Evolutionary conservation across 2,888 invertebrate genomes (phyloP).

Genomic region (Stenodema calcarata): DNA sequence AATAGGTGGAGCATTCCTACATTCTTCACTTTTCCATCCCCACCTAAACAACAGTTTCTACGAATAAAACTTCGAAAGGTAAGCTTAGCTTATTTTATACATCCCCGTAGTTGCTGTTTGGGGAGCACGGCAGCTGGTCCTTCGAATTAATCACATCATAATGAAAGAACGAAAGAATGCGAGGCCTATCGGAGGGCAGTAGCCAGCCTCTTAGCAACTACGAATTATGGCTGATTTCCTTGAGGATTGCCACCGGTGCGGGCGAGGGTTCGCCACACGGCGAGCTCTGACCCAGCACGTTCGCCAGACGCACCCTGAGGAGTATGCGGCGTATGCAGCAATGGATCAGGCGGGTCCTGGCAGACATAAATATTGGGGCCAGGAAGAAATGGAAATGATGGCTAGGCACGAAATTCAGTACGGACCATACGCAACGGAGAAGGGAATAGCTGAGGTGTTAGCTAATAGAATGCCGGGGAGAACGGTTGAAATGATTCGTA

Average conservation of each 20-base stretch:
- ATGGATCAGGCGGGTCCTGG: neutral
- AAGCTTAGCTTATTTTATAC: too few relatives aligned
- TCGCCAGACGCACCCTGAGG: neutral
- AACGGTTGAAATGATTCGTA: neutral
- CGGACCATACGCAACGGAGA: too few relatives aligned
- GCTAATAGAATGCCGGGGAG: neutral
- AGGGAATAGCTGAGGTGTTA: neutral
- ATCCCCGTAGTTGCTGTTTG: too few relatives aligned
- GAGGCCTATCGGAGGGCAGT: neutral
- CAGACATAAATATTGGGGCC: neutral
- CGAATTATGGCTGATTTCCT: neutral
- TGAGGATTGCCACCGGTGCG: neutral
- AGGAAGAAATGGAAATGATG: neutral
- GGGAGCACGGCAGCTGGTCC: too few relatives aligned
- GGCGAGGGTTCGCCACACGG: neutral
- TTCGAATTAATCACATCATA: too few relatives aligned
- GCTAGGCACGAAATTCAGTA: too few relatives aligned
- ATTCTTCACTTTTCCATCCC: too few relatives aligned
- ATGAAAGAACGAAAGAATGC: neutral
- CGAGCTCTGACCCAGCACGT: neutral
- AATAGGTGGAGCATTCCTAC: too few relatives aligned
- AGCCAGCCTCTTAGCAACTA: neutral
- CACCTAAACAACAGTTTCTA: too few relatives aligned
- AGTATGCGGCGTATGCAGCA: neutral
- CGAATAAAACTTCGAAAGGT: too few relatives aligned